Percentiles rank a stretch among this genome's conserved stretches.
Conservation (phyloP, 2,888 invertebrate genomes). For the Spialia ferax region DNA sequence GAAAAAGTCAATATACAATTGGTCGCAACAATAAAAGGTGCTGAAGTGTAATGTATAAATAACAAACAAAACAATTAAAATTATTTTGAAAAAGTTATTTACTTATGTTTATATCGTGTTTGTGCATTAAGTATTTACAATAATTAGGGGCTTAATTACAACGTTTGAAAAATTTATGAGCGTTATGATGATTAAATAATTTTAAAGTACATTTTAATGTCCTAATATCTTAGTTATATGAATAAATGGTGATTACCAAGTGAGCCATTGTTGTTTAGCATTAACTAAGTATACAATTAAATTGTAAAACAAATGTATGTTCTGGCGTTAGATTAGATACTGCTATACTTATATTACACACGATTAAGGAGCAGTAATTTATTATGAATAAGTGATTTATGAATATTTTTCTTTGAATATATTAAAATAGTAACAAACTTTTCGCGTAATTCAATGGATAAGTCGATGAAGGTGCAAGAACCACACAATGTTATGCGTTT, state of each 20-base stretch:
- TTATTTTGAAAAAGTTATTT: neutral
- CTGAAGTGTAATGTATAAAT: neutral
- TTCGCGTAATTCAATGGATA: constrained; percentile 3
- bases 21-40: constrained; percentile 11
- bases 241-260: neutral
- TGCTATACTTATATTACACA: neutral
- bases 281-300: neutral
- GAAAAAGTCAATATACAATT: constrained; percentile 15
- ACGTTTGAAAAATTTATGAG: neutral
- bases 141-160: neutral
- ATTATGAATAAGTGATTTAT: neutral
- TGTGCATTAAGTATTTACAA: constrained; percentile 1
- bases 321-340: neutral
- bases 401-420: neutral
- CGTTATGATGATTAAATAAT: neutral
- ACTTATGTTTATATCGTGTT: neutral
- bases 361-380: too few species aligned
- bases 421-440: neutral
- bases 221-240: neutral
- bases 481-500: constrained; percentile 6
- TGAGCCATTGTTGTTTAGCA: neutral
- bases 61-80: too few species aligned
- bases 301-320: neutral
- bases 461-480: constrained; percentile 11
- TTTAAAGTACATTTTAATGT: neutral